Conservation (phyloP, 2,113 vertebrate genomes). For the Numenius arquata region DNA sequence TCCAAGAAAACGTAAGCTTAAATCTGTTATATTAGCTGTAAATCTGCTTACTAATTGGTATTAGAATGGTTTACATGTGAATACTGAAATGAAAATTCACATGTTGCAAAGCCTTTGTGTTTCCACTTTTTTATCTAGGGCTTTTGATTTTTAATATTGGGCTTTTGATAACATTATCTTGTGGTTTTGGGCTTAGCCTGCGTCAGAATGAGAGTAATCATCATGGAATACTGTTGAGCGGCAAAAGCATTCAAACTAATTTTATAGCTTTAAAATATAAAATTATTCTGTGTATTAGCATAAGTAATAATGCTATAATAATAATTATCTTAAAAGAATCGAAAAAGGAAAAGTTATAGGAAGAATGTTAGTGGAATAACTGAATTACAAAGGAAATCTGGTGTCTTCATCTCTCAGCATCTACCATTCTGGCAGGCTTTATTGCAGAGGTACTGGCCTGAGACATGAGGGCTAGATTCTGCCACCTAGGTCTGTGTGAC, state of each 20-base stretch:
- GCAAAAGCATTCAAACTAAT: not conserved
- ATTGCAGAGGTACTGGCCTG: not conserved
- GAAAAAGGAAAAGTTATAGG: not conserved
- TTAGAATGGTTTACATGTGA: constrained; percentile 3
- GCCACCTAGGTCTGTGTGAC: not conserved
- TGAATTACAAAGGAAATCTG: not conserved
- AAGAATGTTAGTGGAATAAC: not conserved
- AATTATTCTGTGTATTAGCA: not conserved
- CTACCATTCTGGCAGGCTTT: not conserved
- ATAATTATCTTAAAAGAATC: not conserved
- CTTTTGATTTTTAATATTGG: not conserved
- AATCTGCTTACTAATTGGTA: constrained; percentile 33
- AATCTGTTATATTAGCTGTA: constrained; percentile 28
- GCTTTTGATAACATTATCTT: not conserved
- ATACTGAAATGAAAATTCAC: not conserved
- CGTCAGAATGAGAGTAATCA: not conserved
- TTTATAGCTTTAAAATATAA: not conserved
- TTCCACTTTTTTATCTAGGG: not conserved
- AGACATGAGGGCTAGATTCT: not conserved
- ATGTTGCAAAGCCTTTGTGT: not conserved
- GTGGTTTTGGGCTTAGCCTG: not conserved
- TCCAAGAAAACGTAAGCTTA: constrained; percentile 1
- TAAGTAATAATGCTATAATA: not conserved
- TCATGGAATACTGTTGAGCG: not conserved
- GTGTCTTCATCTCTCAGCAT: not conserved